phyloP scores from a whole-genome alignment of 1,140 invertebrate species.

The Sitodiplosis mosellana region DNA sequence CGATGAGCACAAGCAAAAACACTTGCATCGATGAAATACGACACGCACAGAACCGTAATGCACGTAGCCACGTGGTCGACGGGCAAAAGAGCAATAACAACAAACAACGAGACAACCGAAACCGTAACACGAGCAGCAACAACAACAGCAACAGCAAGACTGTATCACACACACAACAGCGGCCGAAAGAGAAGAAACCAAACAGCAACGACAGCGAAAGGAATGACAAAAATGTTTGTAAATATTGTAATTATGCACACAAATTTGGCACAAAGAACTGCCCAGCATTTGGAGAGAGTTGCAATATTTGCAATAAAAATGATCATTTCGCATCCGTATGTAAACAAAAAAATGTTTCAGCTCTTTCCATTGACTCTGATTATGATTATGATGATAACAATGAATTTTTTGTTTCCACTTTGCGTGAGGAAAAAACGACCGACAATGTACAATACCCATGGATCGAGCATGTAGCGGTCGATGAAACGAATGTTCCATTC shows the following conservation, averaged over 20 bases:
- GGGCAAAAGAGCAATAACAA: too few species aligned
- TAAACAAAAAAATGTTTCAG: neutral
- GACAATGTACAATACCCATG: slow-evolving; percentile 1
- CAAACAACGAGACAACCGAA: too few species aligned
- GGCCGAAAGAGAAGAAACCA: too few species aligned
- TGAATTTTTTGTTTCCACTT: slow-evolving; percentile 6
- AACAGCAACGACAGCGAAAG: too few species aligned
- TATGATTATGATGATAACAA: slow-evolving; percentile 1
- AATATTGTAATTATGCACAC: too few species aligned
- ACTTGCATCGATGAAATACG: slow-evolving; percentile 5
- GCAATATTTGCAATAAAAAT: slow-evolving; percentile 4
- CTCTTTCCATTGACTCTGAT: neutral
- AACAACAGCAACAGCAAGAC: too few species aligned
- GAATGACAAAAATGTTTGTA: too few species aligned
- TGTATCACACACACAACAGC: too few species aligned
- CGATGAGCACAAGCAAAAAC: neutral
- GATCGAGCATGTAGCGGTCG: slow-evolving; percentile 3
- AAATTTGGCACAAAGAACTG: too few species aligned
- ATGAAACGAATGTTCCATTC: slow-evolving; percentile 4
- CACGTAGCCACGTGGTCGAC: too few species aligned
- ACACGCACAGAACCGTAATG: too few species aligned
- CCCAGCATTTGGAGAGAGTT: slow-evolving; percentile 9
- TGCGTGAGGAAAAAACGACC: neutral
- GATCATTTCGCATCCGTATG: slow-evolving; percentile 8
- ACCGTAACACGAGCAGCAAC: too few species aligned